These are phyloP conservation scores for Hylaea fasciaria DNA, from an alignment of 2,888 invertebrate species.

Conservation along the genomic window DNA sequence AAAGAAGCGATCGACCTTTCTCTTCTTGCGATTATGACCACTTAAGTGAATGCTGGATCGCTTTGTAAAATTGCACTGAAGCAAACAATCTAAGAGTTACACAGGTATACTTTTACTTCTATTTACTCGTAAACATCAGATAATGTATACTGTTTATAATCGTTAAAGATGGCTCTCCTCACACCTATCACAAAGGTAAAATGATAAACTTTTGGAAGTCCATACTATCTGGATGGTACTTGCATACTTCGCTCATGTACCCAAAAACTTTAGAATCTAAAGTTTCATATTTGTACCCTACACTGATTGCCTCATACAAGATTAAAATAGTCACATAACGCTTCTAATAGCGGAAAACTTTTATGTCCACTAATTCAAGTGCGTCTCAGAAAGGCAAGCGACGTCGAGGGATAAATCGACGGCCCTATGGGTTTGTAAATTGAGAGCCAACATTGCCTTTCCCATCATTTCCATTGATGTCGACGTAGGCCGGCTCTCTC, in stretches of 20 bases:
- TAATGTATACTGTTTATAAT: background rate
- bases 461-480: conserved; percentile 42
- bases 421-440: conserved; percentile 16
- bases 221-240: too few species aligned
- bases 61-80: conserved; percentile 1
- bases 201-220: too few species aligned
- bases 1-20: background rate
- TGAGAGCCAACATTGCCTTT: conserved; percentile 28
- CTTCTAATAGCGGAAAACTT: too few species aligned
- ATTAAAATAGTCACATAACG: too few species aligned
- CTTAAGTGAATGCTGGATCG: background rate
- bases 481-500: conserved; percentile 39
- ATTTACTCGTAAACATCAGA: background rate
- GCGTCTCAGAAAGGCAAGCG: too few species aligned
- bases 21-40: background rate
- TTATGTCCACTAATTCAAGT: too few species aligned
- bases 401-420: conserved; percentile 6
- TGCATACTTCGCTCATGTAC: too few species aligned
- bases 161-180: too few species aligned
- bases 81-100: background rate
- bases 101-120: conserved; percentile 1
- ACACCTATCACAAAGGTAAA: too few species aligned
- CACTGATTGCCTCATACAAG: too few species aligned
- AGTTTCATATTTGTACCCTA: too few species aligned
- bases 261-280: too few species aligned